Evolutionary conservation across 2,113 vertebrate species (phyloP).

Genomic region (Halichoeres trimaculatus): DNA sequence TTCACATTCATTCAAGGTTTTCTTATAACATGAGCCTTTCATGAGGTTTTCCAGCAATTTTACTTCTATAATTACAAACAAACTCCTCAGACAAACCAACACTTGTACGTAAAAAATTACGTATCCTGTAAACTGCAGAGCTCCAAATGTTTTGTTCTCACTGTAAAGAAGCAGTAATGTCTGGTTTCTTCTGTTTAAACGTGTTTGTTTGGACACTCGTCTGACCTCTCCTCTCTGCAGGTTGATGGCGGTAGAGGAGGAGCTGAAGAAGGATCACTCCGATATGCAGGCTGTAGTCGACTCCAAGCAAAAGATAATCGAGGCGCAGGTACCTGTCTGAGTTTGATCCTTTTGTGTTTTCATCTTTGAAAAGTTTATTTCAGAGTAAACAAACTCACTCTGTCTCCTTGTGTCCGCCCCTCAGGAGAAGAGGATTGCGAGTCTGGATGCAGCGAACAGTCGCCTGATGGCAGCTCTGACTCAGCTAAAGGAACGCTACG

Average conservation of each 20-base stretch:
- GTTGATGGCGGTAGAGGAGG: constrained; percentile 97
- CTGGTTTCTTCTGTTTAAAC: too few species aligned
- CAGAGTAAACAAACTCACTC: neutral
- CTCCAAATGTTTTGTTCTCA: too few species aligned
- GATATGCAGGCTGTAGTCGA: constrained; percentile 99
- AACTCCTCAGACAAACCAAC: too few species aligned
- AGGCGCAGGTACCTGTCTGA: constrained; percentile 89
- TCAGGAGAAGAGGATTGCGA: constrained; percentile 95
- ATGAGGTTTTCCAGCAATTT: too few species aligned
- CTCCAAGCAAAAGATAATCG: constrained; percentile 99
- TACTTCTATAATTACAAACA: too few species aligned
- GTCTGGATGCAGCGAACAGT: constrained; percentile 92
- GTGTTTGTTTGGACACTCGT: too few species aligned
- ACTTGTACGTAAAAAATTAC: too few species aligned
- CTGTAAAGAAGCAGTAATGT: too few species aligned
- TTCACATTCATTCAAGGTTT: too few species aligned
- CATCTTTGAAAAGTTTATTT: neutral
- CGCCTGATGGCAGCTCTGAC: constrained; percentile 97
- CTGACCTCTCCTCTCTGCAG: constrained; percentile 70
- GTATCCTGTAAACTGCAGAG: too few species aligned
- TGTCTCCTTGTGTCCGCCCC: neutral
- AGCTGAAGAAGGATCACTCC: constrained; percentile 97
- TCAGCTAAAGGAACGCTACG: constrained; percentile 98
- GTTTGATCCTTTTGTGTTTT: neutral
- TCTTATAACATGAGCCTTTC: too few species aligned